Evolutionary conservation across 1,140 invertebrate genomes (phyloP).

Genomic region (Pseudoatta argentina): DNA sequence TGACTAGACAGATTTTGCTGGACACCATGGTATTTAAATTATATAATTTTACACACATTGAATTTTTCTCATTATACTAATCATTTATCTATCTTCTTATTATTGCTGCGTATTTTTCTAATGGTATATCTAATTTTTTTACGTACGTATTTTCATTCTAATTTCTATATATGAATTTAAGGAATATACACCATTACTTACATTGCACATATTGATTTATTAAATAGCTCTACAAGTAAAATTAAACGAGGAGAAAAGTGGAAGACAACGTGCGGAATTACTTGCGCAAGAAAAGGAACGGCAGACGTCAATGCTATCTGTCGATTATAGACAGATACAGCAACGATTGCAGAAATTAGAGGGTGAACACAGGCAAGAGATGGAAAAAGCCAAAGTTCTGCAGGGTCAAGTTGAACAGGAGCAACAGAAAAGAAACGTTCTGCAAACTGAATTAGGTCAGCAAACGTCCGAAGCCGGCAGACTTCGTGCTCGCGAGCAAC

Average conservation of each 20-base stretch:
- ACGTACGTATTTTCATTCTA: conserved; percentile 68
- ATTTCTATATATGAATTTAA: neutral
- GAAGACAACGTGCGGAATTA: conserved; percentile 93
- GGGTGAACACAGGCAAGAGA: conserved; percentile 95
- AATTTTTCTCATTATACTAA: conserved; percentile 35
- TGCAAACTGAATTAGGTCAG: conserved; percentile 91
- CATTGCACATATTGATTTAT: conserved; percentile 21
- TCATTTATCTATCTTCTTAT: conserved; percentile 14
- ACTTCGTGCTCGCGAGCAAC: conserved; percentile 91
- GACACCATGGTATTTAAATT: neutral
- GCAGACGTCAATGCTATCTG: conserved; percentile 96
- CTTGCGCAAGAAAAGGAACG: conserved; percentile 96
- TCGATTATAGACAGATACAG: conserved; percentile 97
- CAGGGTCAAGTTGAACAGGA: conserved; percentile 96
- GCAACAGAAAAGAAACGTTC: conserved; percentile 91
- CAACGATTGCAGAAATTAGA: conserved; percentile 96
- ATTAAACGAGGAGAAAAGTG: conserved; percentile 95
- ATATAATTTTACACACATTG: conserved; percentile 5
- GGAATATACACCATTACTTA: conserved; percentile 3
- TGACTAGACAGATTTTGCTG: too few relatives aligned
- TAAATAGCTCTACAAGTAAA: conserved; percentile 94
- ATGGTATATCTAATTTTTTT: conserved; percentile 51
- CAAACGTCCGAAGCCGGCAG: conserved; percentile 91
- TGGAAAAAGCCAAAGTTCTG: conserved; percentile 94
- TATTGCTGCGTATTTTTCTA: conserved; percentile 58